phyloP scores from a whole-genome alignment of 2,113 vertebrate species.

The Pitta sordida region DNA sequence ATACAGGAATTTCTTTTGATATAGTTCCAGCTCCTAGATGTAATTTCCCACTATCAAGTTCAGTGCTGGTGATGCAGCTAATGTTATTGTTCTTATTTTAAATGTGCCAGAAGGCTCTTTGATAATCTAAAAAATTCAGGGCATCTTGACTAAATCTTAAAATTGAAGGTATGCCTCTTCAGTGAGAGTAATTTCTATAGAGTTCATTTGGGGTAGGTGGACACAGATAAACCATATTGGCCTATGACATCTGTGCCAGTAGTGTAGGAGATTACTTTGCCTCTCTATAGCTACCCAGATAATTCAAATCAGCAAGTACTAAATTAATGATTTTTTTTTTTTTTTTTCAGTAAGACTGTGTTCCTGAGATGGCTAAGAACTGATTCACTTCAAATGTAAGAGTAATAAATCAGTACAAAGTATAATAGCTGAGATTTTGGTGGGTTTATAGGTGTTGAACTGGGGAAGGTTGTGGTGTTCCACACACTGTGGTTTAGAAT shows the following conservation, averaged over 20 bases:
- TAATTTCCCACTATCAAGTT: slow-evolving; percentile 5
- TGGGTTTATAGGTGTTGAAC: neutral
- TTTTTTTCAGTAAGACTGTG: neutral
- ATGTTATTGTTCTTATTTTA: neutral
- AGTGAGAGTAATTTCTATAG: neutral
- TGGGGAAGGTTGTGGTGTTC: neutral
- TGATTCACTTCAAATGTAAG: neutral
- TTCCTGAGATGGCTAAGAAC: neutral
- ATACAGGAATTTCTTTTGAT: neutral
- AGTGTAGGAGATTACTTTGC: neutral
- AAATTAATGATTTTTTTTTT: neutral
- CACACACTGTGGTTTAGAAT: neutral
- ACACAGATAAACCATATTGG: neutral
- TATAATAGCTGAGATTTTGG: neutral
- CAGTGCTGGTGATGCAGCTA: neutral
- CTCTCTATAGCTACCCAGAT: neutral
- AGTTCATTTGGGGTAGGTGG: neutral
- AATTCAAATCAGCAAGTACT: neutral
- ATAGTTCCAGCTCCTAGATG: neutral
- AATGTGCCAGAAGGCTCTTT: slow-evolving; percentile 7
- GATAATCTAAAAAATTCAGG: slow-evolving; percentile 21
- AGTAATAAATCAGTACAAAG: neutral
- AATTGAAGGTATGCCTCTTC: neutral
- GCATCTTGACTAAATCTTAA: neutral
- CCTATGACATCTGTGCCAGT: neutral